phyloP scores from a whole-genome alignment of 2,797 vertebrate genomes.

The Pagetopsis macropterus region DNA sequence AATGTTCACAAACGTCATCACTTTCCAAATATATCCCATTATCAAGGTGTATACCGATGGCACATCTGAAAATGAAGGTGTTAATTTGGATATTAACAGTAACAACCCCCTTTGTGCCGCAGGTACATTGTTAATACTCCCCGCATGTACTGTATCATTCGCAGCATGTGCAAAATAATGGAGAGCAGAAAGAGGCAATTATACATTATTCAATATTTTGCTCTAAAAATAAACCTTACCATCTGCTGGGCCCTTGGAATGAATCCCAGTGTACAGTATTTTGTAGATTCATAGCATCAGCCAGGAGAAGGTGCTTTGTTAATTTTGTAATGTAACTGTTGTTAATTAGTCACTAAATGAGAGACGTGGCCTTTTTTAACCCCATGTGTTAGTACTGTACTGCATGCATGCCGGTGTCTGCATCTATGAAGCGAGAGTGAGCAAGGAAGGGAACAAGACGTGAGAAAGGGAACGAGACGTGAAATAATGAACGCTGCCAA shows the following conservation, averaged over 20 bases:
- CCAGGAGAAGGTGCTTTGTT: conserved; percentile 58
- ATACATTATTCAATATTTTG: conserved; percentile 68
- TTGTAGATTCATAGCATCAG: conserved; percentile 50
- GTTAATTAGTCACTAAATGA: conserved; percentile 54
- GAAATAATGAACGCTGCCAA: conserved; percentile 52
- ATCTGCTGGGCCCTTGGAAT: conserved; percentile 67
- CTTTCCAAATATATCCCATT: conserved; percentile 8
- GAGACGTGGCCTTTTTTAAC: conserved; percentile 54
- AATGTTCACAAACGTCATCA: background rate
- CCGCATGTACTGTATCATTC: conserved; percentile 3
- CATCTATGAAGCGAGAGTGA: background rate
- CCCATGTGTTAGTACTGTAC: conserved; percentile 24
- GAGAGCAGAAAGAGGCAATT: conserved; percentile 57
- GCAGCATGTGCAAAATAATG: conserved; percentile 41
- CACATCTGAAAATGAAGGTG: conserved; percentile 5
- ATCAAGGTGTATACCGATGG: background rate
- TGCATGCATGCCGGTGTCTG: conserved; percentile 17
- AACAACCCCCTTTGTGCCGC: conserved; percentile 11
- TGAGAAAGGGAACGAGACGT: conserved; percentile 25
- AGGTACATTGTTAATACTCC: conserved; percentile 14
- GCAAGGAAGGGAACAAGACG: background rate
- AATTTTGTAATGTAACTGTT: conserved; percentile 52
- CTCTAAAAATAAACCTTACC: conserved; percentile 70
- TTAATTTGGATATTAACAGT: conserved; percentile 26
- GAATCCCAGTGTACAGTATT: conserved; percentile 45